Evolutionary conservation across 2,888 invertebrate species (phyloP).

Genomic region (Habroteleia sp.): DNA sequence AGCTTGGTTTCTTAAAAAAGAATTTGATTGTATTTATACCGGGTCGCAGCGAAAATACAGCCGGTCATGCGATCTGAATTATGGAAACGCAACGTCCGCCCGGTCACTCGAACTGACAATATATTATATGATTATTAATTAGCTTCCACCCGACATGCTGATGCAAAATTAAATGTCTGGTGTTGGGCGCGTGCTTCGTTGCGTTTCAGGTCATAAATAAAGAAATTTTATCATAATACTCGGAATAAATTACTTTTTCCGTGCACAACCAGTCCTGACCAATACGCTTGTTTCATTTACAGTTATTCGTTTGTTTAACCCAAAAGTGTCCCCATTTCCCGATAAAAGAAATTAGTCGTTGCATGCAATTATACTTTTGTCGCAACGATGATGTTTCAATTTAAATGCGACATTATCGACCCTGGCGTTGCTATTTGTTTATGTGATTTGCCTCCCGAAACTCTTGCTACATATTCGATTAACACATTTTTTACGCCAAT

Average conservation of each 20-base stretch:
- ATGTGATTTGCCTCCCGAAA: constrained; percentile 23
- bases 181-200: constrained; percentile 5
- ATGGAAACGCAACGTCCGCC: constrained; percentile 17
- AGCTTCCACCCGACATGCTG: constrained; percentile 28
- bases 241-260: constrained; percentile 39
- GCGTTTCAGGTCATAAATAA: constrained; percentile 20
- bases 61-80: constrained; percentile 20
- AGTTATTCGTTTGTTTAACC: constrained; percentile 19
- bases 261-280: neutral
- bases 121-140: constrained; percentile 53
- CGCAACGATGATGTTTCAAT: constrained; percentile 9
- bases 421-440: constrained; percentile 9
- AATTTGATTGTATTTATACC: constrained; percentile 35
- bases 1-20: too few relatives aligned
- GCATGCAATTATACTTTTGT: constrained; percentile 36
- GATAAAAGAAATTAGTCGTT: constrained; percentile 33
- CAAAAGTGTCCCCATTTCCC: constrained; percentile 22
- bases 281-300: constrained; percentile 34
- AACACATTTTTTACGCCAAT: constrained; percentile 24
- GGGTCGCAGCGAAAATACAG: constrained; percentile 15
- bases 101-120: constrained; percentile 18
- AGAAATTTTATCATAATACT: constrained; percentile 27
- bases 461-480: constrained; percentile 19
- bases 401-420: constrained; percentile 14
- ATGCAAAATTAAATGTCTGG: constrained; percentile 36